These are phyloP conservation scores for Prietella phreatophila DNA, from an alignment of 2,113 vertebrate genomes.

Conservation along the genomic window DNA sequence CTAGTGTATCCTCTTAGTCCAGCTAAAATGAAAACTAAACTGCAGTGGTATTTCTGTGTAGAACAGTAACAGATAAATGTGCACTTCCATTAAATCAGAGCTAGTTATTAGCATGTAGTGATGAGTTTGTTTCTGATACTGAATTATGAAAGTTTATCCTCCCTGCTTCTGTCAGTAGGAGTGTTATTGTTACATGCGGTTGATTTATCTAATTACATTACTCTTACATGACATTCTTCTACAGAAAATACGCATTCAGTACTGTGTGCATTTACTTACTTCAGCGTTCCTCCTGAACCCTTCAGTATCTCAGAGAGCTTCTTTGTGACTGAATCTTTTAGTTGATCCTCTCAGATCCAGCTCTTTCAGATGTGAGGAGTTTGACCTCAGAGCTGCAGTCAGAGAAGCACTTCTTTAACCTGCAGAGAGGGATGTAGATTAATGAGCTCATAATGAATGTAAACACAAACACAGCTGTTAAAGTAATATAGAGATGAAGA, in stretches of 20 bases:
- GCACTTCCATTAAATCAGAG: neutral
- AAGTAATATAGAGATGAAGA: neutral
- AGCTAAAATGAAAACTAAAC: too few species aligned
- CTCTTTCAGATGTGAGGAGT: neutral
- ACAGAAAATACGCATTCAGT: neutral
- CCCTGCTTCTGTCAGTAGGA: neutral
- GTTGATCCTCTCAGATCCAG: neutral
- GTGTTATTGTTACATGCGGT: neutral
- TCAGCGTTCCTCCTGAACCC: neutral
- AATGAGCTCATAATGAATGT: neutral
- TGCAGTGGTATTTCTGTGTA: neutral
- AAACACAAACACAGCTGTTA: neutral
- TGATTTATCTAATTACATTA: neutral
- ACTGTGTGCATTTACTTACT: constrained; percentile 2
- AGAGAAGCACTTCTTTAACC: constrained; percentile 6
- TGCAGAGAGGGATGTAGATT: neutral
- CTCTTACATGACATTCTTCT: neutral
- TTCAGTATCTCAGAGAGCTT: neutral
- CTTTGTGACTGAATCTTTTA: neutral
- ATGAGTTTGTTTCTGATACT: neutral
- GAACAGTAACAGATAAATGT: neutral
- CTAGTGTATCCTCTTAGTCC: too few species aligned
- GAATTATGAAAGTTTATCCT: neutral
- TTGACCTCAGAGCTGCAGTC: neutral
- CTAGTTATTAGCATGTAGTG: neutral